Conservation (phyloP, 2,113 vertebrate genomes). For the Dromiciops gliroides region DNA sequence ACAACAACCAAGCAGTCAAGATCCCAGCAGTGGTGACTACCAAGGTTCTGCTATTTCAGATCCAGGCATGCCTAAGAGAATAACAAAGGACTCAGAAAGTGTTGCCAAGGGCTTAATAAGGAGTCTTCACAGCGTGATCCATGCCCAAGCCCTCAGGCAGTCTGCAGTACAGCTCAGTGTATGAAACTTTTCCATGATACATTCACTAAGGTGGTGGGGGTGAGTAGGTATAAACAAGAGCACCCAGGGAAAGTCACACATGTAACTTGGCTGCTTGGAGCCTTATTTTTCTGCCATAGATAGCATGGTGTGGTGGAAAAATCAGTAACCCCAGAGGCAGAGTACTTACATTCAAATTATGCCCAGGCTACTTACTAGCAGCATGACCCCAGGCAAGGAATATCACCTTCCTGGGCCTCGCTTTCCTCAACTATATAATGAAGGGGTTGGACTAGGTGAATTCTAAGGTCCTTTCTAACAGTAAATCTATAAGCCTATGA, state of each 20-base stretch:
- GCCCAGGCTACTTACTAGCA: neutral
- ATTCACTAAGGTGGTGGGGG: neutral
- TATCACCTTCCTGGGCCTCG: neutral
- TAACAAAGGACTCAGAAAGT: neutral
- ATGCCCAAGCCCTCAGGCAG: neutral
- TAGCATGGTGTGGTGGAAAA: neutral
- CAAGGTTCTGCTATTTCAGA: neutral
- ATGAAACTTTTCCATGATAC: neutral
- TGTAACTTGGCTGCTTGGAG: neutral
- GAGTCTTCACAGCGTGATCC: neutral
- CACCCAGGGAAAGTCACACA: neutral
- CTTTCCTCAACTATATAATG: neutral
- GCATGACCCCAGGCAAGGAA: neutral
- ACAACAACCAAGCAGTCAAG: neutral
- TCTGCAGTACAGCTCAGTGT: neutral
- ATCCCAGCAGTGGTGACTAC: neutral
- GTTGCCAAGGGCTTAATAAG: neutral
- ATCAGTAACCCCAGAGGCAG: neutral
- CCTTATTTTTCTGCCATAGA: neutral
- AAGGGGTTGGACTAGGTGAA: neutral
- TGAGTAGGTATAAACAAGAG: neutral
- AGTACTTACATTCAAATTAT: neutral
- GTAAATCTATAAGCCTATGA: neutral
- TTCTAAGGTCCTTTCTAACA: neutral
- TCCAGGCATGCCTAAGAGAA: neutral